A percentile compares a stretch with the other conserved stretches of the same genome.
These are phyloP conservation scores for Hydrolagus colliei DNA, from an alignment of 2,797 vertebrate species.

Conservation along the genomic window DNA sequence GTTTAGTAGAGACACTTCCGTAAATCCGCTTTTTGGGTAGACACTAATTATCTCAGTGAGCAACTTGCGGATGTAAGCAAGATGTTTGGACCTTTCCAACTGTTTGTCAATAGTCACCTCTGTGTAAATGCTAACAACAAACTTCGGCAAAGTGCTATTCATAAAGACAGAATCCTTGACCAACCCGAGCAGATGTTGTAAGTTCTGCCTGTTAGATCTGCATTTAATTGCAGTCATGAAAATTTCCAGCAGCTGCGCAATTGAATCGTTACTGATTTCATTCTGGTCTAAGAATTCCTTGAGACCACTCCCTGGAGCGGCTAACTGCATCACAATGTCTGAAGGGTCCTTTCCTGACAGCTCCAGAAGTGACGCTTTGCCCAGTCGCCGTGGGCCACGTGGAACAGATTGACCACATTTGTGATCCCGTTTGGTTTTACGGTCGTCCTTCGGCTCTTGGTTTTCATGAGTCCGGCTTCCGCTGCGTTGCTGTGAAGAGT, in stretches of 20 bases:
- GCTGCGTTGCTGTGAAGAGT: neutral
- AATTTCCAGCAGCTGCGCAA: conserved; percentile 36
- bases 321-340: conserved; percentile 38
- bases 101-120: conserved; percentile 24
- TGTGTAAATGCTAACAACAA: conserved; percentile 31
- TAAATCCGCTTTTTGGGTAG: conserved; percentile 39
- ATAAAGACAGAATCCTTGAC: conserved; percentile 41
- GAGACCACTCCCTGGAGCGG: conserved; percentile 39
- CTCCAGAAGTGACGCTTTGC: neutral
- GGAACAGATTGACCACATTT: neutral
- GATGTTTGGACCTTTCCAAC: conserved; percentile 25
- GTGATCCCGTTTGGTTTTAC: neutral
- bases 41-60: conserved; percentile 35
- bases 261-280: conserved; percentile 14
- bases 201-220: conserved; percentile 37
- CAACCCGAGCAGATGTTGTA: conserved; percentile 37
- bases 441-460: too few species aligned
- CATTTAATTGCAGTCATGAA: conserved; percentile 36
- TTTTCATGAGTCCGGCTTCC: neutral
- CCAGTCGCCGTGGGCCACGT: neutral
- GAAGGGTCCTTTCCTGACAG: conserved; percentile 30
- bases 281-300: conserved; percentile 36
- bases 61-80: conserved; percentile 35
- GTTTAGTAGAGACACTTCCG: conserved; percentile 37
- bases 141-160: conserved; percentile 36